Evolutionary conservation across 1,140 invertebrate species (phyloP), one percentile per base, ranked within the genome.

Genomic region (Platyscapa corneri): DNA sequence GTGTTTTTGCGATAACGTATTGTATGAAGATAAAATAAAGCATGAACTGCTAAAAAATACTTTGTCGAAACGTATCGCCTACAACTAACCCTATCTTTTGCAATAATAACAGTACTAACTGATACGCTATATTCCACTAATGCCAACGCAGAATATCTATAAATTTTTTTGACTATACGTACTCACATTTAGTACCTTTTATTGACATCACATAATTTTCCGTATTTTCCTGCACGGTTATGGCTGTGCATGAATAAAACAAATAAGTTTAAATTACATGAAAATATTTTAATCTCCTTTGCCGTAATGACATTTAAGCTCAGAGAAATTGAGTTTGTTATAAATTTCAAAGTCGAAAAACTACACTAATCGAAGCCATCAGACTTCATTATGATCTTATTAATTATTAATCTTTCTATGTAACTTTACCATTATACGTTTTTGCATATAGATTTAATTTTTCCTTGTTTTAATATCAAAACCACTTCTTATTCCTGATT

Each of bases 1-100:
- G 82, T 83, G 70, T 39, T 86, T 87, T 88, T 88, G 82, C 87
- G 86, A 82, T 86, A 85, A 86, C 83, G 86, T 87, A 90, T 90
- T 91, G 90, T 91, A 91, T 87, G 89, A 90, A 88, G 87, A 89
- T 86, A 89, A 90, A 91, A 91, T 91, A 91, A 91, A 91, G 88
- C 89, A 90, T 90, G 88, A 90, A 89, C 85, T 88, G 89, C 87
- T 90, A 88, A 88, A 90, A 86, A 79, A 89, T 85, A 87, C 56
- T 88, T 89, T 87, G 87, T 89, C 85, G 72, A 87, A 80, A 85
- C 88, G 90, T 88, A 87, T 89, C 86, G 88, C 88, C 87, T 87
- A 85, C 85, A 90, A 89, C 87, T 86, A 88, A 86, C 89, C 87
- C 65, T 86, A 87, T 88, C 77, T 87, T 88, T 84, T 87, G 75